Evolutionary conservation across 2,888 invertebrate species (phyloP), one percentile per base, ranked within the genome.

Genomic region (Spilosoma lubricipeda): DNA sequence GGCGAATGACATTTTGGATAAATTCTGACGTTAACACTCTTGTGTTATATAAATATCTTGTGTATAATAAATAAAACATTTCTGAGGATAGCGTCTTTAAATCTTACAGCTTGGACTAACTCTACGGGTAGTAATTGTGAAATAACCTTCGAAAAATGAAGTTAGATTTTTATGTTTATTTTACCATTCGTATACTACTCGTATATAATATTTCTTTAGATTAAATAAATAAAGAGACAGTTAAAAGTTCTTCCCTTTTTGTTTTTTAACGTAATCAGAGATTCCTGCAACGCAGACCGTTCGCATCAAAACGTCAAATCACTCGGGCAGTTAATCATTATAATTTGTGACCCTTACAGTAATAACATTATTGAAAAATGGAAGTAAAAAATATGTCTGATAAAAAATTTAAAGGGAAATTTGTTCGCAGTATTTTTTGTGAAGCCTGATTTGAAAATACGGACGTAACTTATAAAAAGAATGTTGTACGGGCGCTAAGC

Each of bases 281-380:
- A n/a, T n/a, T n/a, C n/a, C n/a, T n/a, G 3, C 36, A 39, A 39
- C 23, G 23, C 11, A 48, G 36, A 52, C 48, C 39, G 66, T 56
- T 48, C 70, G 39, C 39, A 65, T 66, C 66, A 42, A 73, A 56
- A 48, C 27, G 69, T 73, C 69, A 56, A 65, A 42, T 73, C 73
- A 73, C 64, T 66, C 20, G 13, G 30, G 20, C 42, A 70, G 30
- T 70, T 70, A 42, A 73, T 73, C 69, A 73, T 67, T 59, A 23
- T 52, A 15, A 65, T 63, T 36, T 52, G 39, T 27, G 66, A 70
- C 59, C 66, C 27, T 56, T 52, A 52, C 15, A 15, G 42, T 33
- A 66, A 73, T 56, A 39, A 42, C 52, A 33, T 70, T 66, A 70
- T 70, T 59, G 66, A 73, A 73, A 70, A 73, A 36, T 66, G 36